Evolutionary conservation across 2,888 invertebrate genomes (phyloP).

Genomic region (Andrena minutula): DNA sequence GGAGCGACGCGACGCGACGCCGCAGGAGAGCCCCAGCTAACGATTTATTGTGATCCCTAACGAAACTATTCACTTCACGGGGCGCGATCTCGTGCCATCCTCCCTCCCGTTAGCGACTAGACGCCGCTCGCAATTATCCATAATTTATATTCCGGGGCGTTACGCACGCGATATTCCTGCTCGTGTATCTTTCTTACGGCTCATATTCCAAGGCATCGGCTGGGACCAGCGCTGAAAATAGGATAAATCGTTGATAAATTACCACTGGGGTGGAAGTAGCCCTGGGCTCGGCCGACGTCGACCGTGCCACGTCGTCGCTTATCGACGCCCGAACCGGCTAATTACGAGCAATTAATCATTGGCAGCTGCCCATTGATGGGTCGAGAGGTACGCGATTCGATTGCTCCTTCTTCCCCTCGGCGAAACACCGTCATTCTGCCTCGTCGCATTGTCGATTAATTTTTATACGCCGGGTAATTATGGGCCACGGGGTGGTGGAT

Average conservation of each 20-base stretch:
- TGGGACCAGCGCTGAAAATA: constrained; percentile 44
- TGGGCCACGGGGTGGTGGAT: constrained; percentile 6
- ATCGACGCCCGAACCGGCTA: constrained; percentile 61
- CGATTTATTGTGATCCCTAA: constrained; percentile 56
- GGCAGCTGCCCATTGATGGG: constrained; percentile 58
- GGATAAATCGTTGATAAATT: constrained; percentile 71
- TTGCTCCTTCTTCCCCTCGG: constrained; percentile 12
- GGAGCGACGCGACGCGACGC: neutral
- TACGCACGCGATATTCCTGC: constrained; percentile 69
- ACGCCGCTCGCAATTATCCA: constrained; percentile 66
- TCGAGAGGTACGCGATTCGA: constrained; percentile 17
- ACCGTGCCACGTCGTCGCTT: constrained; percentile 47
- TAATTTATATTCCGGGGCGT: constrained; percentile 72
- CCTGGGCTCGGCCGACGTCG: constrained; percentile 1
- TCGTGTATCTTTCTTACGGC: constrained; percentile 67
- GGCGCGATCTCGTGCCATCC: constrained; percentile 24
- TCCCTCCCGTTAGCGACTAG: neutral
- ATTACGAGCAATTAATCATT: constrained; percentile 73
- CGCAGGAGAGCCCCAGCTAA: neutral
- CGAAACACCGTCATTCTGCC: constrained; percentile 29
- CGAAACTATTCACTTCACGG: constrained; percentile 69
- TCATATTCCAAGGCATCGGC: constrained; percentile 29
- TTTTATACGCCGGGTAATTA: constrained; percentile 49
- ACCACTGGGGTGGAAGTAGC: constrained; percentile 27
- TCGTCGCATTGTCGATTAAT: constrained; percentile 41